These are phyloP conservation scores for Tetragonisca angustula DNA, from an alignment of 2,888 invertebrate genomes.

Conservation along the genomic window DNA sequence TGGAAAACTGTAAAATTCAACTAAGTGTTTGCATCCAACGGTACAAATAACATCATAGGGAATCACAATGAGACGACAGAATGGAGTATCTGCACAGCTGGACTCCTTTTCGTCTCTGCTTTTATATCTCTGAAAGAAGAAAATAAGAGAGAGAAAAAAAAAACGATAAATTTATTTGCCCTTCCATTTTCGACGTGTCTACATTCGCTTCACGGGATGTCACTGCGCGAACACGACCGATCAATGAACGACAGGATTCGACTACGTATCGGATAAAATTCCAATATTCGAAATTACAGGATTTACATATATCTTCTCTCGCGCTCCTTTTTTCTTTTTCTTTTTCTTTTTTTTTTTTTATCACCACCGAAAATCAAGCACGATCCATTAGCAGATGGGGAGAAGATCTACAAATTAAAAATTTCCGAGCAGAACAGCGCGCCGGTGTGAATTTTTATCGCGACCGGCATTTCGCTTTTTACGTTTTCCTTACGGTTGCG, in stretches of 20 bases:
- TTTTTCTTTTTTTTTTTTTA: neutral
- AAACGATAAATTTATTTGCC: slow-evolving; percentile 37
- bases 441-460: neutral
- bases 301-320: neutral
- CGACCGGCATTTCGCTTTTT: neutral
- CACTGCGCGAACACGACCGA: neutral
- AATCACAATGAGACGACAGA: no score
- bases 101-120: neutral
- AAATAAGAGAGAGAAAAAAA: neutral
- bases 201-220: neutral
- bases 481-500: neutral
- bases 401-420: neutral
- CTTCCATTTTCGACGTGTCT: slow-evolving; percentile 9
- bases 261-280: neutral
- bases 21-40: no score
- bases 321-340: neutral
- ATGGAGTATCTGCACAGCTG: no score
- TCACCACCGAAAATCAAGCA: neutral
- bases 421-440: neutral
- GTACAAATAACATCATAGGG: no score
- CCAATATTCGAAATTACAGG: slow-evolving; percentile 11
- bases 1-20: no score
- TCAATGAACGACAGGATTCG: slow-evolving; percentile 4
- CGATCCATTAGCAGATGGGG: neutral
- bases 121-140: no score